These are phyloP conservation scores for Aspiorhynchus laticeps DNA, from an alignment of 2,113 vertebrate genomes.

Conservation along the genomic window DNA sequence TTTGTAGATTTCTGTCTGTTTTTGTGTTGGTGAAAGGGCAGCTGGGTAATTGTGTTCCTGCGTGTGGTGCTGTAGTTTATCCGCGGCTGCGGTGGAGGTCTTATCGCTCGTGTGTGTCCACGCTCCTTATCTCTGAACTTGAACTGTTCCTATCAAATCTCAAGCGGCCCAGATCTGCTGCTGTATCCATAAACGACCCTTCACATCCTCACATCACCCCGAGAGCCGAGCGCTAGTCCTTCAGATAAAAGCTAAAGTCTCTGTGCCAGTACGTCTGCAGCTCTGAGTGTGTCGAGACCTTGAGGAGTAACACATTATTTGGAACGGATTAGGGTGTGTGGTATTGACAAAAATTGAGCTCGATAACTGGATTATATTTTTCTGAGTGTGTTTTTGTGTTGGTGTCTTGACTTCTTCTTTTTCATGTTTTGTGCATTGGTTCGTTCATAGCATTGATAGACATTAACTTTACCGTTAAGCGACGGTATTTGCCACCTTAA, in stretches of 20 bases:
- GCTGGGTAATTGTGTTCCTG: background rate
- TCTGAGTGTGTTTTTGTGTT: background rate
- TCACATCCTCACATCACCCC: background rate
- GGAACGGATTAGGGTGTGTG: background rate
- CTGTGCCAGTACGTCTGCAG: background rate
- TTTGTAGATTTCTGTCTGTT: conserved; percentile 6
- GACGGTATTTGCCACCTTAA: background rate
- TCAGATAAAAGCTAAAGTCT: conserved; percentile 17
- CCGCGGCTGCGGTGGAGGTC: background rate
- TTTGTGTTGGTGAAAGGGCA: background rate
- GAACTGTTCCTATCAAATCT: conserved; percentile 16
- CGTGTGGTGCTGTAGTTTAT: background rate
- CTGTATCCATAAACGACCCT: background rate
- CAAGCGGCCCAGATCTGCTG: background rate
- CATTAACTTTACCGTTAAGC: background rate
- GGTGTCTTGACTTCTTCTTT: background rate
- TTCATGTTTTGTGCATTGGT: background rate
- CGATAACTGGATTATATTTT: background rate
- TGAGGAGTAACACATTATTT: background rate
- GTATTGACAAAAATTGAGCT: background rate
- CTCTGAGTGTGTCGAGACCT: background rate
- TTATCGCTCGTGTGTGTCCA: conserved; percentile 23
- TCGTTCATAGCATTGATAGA: background rate
- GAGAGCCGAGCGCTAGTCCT: background rate
- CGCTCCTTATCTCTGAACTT: conserved; percentile 34